Percentiles rank a stretch among this genome's conserved stretches.
Evolutionary conservation across 2,797 vertebrate species (phyloP).

Genomic region (Clarias fuscus): DNA sequence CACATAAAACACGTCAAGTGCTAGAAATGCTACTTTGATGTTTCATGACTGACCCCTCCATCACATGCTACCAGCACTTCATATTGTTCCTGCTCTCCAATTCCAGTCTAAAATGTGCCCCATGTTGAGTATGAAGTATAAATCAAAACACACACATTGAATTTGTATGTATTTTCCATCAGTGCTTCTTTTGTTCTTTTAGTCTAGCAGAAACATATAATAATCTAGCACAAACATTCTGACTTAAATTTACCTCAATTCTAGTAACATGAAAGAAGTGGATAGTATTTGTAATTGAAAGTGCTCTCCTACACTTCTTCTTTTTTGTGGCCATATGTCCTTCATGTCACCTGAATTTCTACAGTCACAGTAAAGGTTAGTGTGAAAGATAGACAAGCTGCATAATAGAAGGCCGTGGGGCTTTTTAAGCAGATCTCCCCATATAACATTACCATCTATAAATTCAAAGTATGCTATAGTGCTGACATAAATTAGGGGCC

Average conservation of each 20-base stretch:
- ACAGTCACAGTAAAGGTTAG: slow-evolving; percentile 72
- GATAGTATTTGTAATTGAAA: slow-evolving; percentile 29
- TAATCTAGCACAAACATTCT: slow-evolving; percentile 27
- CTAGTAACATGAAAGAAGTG: slow-evolving; percentile 49
- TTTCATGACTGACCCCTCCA: slow-evolving; percentile 60
- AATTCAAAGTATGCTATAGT: slow-evolving; percentile 68
- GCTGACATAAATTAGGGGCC: slow-evolving; percentile 77
- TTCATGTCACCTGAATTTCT: slow-evolving; percentile 71
- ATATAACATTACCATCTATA: slow-evolving; percentile 77
- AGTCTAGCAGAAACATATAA: slow-evolving; percentile 15
- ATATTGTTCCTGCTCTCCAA: slow-evolving; percentile 55
- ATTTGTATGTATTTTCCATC: slow-evolving; percentile 55
- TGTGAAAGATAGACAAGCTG: slow-evolving; percentile 76
- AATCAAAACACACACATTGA: slow-evolving; percentile 58
- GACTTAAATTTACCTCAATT: slow-evolving; percentile 58
- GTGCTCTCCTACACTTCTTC: slow-evolving; percentile 64
- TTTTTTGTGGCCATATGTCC: slow-evolving; percentile 74
- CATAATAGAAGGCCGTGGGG: slow-evolving; percentile 66
- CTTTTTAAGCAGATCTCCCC: slow-evolving; percentile 72
- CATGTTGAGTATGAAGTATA: slow-evolving; percentile 57
- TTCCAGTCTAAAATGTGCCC: slow-evolving; percentile 52
- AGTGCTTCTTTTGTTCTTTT: slow-evolving; percentile 42
- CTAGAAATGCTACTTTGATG: slow-evolving; percentile 67
- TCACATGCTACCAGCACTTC: slow-evolving; percentile 50
- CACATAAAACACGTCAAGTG: slow-evolving; percentile 69